Evolutionary conservation across 2,113 vertebrate species (phyloP), one percentile per base, ranked within the genome.

Genomic region (Ornithorhynchus anatinus): DNA sequence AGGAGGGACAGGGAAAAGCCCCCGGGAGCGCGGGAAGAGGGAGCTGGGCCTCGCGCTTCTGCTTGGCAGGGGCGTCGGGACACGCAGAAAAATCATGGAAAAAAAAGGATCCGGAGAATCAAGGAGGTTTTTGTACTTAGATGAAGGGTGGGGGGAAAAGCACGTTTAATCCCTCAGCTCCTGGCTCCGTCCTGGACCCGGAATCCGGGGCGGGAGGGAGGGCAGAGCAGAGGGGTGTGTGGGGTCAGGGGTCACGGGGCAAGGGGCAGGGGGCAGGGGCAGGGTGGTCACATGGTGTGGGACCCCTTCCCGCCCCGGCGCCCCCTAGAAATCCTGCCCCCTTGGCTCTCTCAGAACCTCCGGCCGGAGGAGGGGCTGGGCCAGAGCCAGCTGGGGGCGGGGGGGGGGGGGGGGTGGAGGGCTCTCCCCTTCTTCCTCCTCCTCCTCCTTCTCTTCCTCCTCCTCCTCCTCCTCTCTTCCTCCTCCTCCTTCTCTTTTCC

Each of bases 21-120:
- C 83, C 75, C 52, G 72, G 37, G 10, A 7, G 9, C n/a, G 54
- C 9, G 38, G 22, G 53, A 19, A 40, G 76, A 48, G 59, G 60
- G 58, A 53, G 52, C 10, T 33, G 69, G 57, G 19, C 47, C 29
- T 66, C 64, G 66, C 47, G 39, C 10, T 77, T 87, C 82, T 81
- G 82, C 80, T 87, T 87, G 16, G 75, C 75, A 27, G 71, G 5
- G 40, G 80, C 50, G 66, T 80, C 72, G 35, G 14, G 74, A 83
- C 31, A 39, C 59, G 59, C 77, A 54, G 54, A 14, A 38, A 10
- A 40, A 74, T 66, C 51, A 48, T 47, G 50, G 39, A 48, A 40
- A 62, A 53, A 43, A 20, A 9, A 40, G n/a, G 11, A 45, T 17
- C 47, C 10, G 20, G 19, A 20, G 23, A 59, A 32, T 65, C 25